phyloP scores from a whole-genome alignment of 1,140 invertebrate species.

The Drosophila takahashii region DNA sequence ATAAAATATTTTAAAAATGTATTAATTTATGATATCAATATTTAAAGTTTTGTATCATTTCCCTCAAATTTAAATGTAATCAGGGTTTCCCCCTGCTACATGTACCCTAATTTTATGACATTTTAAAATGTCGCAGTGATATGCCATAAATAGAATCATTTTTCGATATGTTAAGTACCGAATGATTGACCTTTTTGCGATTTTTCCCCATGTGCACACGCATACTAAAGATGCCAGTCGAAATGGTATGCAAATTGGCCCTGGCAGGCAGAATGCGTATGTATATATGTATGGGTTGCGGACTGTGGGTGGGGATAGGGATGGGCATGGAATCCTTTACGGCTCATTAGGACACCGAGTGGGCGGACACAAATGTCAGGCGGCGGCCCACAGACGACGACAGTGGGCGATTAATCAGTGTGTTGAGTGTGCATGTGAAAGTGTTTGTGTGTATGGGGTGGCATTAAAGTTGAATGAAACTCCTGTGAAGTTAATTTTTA shows the following conservation, averaged over 20 bases:
- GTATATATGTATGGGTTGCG: background rate
- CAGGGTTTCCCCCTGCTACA: background rate
- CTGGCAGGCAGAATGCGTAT: slow-evolving; percentile 11
- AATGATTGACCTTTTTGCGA: background rate
- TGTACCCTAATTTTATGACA: background rate
- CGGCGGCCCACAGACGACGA: slow-evolving; percentile 5
- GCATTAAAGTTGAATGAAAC: slow-evolving; percentile 36
- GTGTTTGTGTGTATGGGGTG: slow-evolving; percentile 3
- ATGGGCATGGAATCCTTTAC: slow-evolving; percentile 25
- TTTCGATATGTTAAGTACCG: slow-evolving; percentile 12
- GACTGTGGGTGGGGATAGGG: too few relatives aligned
- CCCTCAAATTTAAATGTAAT: background rate
- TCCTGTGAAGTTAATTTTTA: slow-evolving; percentile 65
- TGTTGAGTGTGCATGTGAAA: slow-evolving; percentile 2
- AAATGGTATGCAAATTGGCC: slow-evolving; percentile 53
- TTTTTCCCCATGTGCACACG: slow-evolving; percentile 23
- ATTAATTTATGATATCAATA: too few relatives aligned
- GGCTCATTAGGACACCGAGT: slow-evolving; percentile 49
- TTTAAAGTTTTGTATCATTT: too few relatives aligned
- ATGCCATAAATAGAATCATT: background rate
- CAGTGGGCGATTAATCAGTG: slow-evolving; percentile 38
- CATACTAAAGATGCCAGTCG: slow-evolving; percentile 16
- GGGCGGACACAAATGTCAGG: slow-evolving; percentile 30
- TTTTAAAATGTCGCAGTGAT: background rate
- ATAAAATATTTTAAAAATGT: too few relatives aligned